Evolutionary conservation across 2,888 invertebrate genomes (phyloP).

Genomic region (Agapetus fuscipes): DNA sequence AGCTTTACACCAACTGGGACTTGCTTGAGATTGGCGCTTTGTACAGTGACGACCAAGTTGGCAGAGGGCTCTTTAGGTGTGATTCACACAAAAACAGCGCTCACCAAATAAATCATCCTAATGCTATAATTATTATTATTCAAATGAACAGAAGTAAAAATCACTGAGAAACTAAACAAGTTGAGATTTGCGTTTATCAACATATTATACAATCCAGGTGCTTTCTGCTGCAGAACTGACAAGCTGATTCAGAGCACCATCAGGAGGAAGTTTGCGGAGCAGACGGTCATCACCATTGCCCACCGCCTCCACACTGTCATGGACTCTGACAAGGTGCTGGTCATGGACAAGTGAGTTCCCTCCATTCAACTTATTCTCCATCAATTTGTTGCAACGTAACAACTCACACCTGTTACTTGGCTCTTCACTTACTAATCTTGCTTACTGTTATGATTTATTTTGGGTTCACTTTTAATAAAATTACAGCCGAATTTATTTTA

Average conservation of each 20-base stretch:
- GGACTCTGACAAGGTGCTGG: conserved; percentile 71
- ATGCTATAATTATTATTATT: too few species aligned
- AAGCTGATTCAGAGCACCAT: conserved; percentile 68
- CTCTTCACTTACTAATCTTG: too few species aligned
- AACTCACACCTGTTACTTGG: too few species aligned
- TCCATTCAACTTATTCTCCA: too few species aligned
- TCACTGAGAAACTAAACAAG: too few species aligned
- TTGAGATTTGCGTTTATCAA: not conserved
- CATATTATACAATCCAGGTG: not conserved
- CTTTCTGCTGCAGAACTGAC: conserved; percentile 48
- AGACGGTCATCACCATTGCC: conserved; percentile 75
- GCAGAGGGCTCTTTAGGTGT: not conserved
- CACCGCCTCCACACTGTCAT: conserved; percentile 78
- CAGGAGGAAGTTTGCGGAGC: conserved; percentile 55
- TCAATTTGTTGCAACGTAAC: too few species aligned
- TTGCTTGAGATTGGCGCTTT: too few species aligned
- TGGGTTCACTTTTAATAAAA: not conserved
- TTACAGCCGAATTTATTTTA: not conserved
- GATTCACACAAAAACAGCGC: too few species aligned
- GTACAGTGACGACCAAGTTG: not conserved
- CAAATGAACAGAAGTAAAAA: too few species aligned
- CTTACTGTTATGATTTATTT: too few species aligned
- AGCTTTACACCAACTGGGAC: too few species aligned
- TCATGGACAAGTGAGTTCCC: conserved; percentile 57
- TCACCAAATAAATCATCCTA: too few species aligned